Percentiles rank a stretch among this genome's conserved stretches.
Conservation (phyloP, 1,140 invertebrate genomes). For the Drosophila pseudoobscura region DNA sequence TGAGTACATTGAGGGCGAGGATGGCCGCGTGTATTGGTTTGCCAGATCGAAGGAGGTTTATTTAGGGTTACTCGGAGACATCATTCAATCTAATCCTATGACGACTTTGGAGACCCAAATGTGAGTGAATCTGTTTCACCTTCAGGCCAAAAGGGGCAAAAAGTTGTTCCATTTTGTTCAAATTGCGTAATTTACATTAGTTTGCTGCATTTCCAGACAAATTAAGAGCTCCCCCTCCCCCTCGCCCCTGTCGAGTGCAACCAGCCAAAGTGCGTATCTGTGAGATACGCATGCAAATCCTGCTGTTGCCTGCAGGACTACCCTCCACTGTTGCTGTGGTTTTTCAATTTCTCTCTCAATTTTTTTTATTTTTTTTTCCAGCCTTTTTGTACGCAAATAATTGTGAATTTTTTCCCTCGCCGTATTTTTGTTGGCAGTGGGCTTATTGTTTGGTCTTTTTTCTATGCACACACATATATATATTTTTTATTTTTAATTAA, state of each 20-base stretch:
- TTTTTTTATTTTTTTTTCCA: constrained; percentile 64
- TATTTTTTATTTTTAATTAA: constrained; percentile 82
- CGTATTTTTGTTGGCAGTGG: constrained; percentile 51
- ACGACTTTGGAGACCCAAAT: not conserved
- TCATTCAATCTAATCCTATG: not conserved
- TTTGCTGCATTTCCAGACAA: constrained; percentile 75
- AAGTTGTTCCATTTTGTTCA: constrained; percentile 69
- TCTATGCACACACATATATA: constrained; percentile 28
- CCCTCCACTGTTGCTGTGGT: constrained; percentile 36
- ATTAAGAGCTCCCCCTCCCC: constrained; percentile 62
- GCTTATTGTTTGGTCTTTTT: constrained; percentile 60
- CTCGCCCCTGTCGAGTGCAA: constrained; percentile 2
- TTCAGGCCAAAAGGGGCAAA: constrained; percentile 11
- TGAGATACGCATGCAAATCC: constrained; percentile 64
- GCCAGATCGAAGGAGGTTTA: too few relatives aligned
- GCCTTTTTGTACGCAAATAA: constrained; percentile 75
- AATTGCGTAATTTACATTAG: constrained; percentile 81
- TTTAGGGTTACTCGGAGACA: too few relatives aligned
- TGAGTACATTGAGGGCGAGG: not conserved
- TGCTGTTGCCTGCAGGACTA: constrained; percentile 44
- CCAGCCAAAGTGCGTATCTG: constrained; percentile 70
- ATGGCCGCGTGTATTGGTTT: not conserved
- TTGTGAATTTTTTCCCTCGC: constrained; percentile 65
- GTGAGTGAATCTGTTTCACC: not conserved
- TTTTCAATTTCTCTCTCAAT: constrained; percentile 65